Percentiles rank a stretch among this genome's conserved stretches.
These are phyloP conservation scores for Diaperis boleti DNA, from an alignment of 2,888 invertebrate genomes.

Conservation along the genomic window DNA sequence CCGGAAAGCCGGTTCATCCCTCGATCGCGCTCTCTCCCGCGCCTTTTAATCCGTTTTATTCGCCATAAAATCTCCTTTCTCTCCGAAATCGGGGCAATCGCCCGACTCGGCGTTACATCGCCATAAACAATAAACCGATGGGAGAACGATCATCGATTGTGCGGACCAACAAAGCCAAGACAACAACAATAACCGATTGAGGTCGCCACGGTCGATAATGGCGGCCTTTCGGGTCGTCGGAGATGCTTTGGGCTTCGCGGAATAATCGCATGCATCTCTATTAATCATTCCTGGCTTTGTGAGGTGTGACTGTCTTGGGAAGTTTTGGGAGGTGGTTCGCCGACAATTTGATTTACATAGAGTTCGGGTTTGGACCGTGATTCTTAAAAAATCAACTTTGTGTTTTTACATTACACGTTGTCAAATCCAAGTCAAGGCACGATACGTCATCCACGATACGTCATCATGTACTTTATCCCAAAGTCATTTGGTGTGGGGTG, in stretches of 20 bases:
- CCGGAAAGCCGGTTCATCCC: not conserved
- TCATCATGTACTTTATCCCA: too few species aligned
- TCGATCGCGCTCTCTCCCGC: too few species aligned
- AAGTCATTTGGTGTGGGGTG: too few species aligned
- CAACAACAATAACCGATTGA: conserved; percentile 6
- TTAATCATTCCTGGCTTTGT: conserved; percentile 23
- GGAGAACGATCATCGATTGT: conserved; percentile 4
- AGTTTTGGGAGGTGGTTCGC: too few species aligned
- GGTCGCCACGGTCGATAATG: conserved; percentile 20
- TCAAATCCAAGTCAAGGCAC: too few species aligned
- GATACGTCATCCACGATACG: too few species aligned
- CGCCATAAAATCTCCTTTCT: not conserved
- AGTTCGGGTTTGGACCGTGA: too few species aligned
- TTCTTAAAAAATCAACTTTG: too few species aligned
- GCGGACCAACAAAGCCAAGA: conserved; percentile 1
- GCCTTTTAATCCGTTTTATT: not conserved
- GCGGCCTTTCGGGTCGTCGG: conserved; percentile 26
- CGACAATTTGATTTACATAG: too few species aligned
- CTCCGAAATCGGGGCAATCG: not conserved
- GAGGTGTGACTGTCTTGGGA: conserved; percentile 1
- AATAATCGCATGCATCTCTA: conserved; percentile 27
- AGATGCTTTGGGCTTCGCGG: conserved; percentile 20
- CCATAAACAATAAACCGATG: conserved; percentile 7
- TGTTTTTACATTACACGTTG: too few species aligned
- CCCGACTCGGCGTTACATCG: not conserved